Evolutionary conservation across 1,140 invertebrate genomes (phyloP).

Genomic region (Drepana arcuata): DNA sequence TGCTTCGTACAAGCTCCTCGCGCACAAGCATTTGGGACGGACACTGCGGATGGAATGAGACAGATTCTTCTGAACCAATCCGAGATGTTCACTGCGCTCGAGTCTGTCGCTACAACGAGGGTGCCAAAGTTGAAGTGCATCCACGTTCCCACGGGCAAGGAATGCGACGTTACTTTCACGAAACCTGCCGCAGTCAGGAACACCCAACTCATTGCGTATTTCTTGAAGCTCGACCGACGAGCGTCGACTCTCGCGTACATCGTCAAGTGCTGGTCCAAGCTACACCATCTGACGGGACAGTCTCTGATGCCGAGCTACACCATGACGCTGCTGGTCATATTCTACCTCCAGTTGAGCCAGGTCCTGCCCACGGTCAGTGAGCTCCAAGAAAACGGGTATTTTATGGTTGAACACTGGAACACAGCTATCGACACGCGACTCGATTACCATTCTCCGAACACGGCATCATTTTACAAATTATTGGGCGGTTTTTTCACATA

Average conservation of each 20-base stretch:
- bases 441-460: constrained; percentile 10
- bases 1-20: constrained; percentile 1
- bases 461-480: constrained; percentile 49
- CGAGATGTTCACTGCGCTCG: not conserved
- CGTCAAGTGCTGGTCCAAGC: constrained; percentile 78
- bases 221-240: constrained; percentile 65
- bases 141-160: constrained; percentile 66
- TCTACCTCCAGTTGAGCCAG: not conserved
- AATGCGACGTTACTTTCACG: constrained; percentile 78
- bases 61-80: not conserved
- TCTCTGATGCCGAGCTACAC: constrained; percentile 73
- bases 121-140: constrained; percentile 78
- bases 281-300: constrained; percentile 64
- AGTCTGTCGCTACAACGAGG: not conserved
- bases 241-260: constrained; percentile 72
- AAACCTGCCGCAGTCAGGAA: constrained; percentile 74
- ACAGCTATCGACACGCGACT: constrained; percentile 13
- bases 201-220: constrained; percentile 73
- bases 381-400: constrained; percentile 18
- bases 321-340: constrained; percentile 44
- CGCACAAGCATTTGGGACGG: not conserved
- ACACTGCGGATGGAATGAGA: not conserved
- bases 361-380: constrained; percentile 23
- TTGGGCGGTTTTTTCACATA: constrained; percentile 74
- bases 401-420: constrained; percentile 29